phyloP scores from a whole-genome alignment of 2,888 invertebrate species.

The Napeogenes sylphis region DNA sequence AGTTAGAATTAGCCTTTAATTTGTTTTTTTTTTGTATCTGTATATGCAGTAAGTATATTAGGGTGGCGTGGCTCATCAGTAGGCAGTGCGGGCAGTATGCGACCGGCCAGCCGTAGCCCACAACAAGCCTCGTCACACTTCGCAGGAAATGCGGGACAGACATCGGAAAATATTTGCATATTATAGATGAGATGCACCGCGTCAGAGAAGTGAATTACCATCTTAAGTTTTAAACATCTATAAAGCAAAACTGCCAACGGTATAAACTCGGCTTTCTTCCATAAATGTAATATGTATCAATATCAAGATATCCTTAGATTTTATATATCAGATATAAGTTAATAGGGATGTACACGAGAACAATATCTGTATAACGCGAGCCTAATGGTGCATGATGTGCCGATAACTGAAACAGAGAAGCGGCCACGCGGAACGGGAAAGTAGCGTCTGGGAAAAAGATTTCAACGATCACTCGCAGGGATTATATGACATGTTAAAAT shows the following conservation, averaged over 20 bases:
- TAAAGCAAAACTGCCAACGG: no score
- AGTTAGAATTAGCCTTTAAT: no score
- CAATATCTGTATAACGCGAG: conserved; percentile 16
- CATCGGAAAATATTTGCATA: conserved; percentile 1
- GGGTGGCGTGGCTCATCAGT: conserved; percentile 15
- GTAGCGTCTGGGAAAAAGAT: conserved; percentile 42
- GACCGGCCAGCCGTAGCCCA: conserved; percentile 25
- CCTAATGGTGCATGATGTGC: conserved; percentile 34
- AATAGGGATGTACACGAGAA: neutral
- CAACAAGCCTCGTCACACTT: conserved; percentile 14
- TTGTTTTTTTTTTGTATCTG: no score
- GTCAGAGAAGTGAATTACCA: neutral
- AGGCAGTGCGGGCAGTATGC: conserved; percentile 28
- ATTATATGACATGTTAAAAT: neutral
- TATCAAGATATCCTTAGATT: no score
- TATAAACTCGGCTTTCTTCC: no score
- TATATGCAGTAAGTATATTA: no score
- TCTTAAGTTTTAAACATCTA: no score
- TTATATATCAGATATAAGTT: no score
- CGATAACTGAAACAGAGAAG: conserved; percentile 49
- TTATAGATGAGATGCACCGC: neutral
- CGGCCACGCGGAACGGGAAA: conserved; percentile 65
- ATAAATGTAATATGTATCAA: no score
- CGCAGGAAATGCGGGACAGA: conserved; percentile 13
- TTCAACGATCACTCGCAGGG: conserved; percentile 33